A percentile compares a stretch with the other conserved stretches of the same genome.
Evolutionary conservation across 2,888 invertebrate genomes (phyloP).

Genomic region (Calameuta pallipes): DNA sequence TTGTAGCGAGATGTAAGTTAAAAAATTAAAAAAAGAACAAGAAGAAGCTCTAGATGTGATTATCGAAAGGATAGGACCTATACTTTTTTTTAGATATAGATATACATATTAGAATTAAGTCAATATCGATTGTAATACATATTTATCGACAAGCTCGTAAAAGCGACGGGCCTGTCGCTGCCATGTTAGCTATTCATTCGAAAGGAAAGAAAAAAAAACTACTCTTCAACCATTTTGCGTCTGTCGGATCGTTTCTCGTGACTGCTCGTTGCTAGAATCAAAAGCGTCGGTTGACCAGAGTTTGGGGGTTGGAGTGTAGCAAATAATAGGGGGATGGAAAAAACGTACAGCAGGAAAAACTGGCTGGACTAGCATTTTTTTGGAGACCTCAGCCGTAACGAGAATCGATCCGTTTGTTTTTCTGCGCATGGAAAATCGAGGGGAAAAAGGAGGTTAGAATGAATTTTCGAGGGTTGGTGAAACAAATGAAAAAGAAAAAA

Average conservation of each 20-base stretch:
- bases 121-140: conserved; percentile 2
- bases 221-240: neutral
- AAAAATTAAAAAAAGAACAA: neutral
- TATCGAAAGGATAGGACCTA: conserved; percentile 2
- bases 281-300: neutral
- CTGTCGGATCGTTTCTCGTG: neutral
- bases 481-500: neutral
- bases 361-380: neutral
- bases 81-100: conserved; percentile 4
- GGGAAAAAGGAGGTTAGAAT: neutral
- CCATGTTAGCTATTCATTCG: neutral
- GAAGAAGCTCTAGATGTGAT: conserved; percentile 15
- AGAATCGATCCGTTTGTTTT: neutral
- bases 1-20: conserved; percentile 17
- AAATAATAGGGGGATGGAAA: neutral
- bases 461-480: neutral
- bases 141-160: neutral
- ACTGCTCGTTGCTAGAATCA: neutral
- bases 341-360: neutral
- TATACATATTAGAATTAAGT: conserved; percentile 1
- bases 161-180: neutral
- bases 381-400: neutral
- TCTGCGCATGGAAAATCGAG: neutral
- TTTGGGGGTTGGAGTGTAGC: neutral
- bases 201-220: neutral